Percentiles rank a stretch among this genome's conserved stretches.
Conservation (phyloP, 2,888 invertebrate species). For the Masnerella sp. region DNA sequence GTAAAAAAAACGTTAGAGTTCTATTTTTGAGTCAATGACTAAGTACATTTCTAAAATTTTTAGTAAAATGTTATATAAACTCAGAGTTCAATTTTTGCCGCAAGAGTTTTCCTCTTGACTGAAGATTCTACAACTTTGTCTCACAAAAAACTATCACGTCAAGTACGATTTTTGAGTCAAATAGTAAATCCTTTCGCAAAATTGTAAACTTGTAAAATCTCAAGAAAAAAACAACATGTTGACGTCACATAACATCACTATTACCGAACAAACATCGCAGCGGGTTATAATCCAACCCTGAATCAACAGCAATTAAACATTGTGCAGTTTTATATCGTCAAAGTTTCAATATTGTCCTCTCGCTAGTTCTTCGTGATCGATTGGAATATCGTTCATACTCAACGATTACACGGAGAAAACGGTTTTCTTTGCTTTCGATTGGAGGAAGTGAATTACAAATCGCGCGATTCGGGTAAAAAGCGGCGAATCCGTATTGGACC, state of each 20-base stretch:
- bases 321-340: slow-evolving; percentile 48
- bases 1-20: too few species aligned
- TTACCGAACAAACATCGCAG: slow-evolving; percentile 28
- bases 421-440: neutral
- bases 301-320: slow-evolving; percentile 54
- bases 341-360: slow-evolving; percentile 30
- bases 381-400: slow-evolving; percentile 8
- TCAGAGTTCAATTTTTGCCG: too few species aligned
- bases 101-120: too few species aligned
- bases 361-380: slow-evolving; percentile 9
- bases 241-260: slow-evolving; percentile 43
- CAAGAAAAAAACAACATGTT: too few species aligned
- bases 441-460: neutral
- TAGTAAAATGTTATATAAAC: too few species aligned
- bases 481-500: slow-evolving; percentile 48
- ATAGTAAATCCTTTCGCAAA: too few species aligned
- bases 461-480: slow-evolving; percentile 11
- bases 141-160: too few species aligned
- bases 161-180: too few species aligned
- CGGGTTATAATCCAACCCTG: slow-evolving; percentile 26
- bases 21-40: too few species aligned
- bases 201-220: too few species aligned
- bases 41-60: too few species aligned
- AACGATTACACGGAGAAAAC: neutral
- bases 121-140: too few species aligned